These are phyloP conservation scores for Psittacula cyanocephala DNA, from an alignment of 2,113 vertebrate species.

Conservation along the genomic window DNA sequence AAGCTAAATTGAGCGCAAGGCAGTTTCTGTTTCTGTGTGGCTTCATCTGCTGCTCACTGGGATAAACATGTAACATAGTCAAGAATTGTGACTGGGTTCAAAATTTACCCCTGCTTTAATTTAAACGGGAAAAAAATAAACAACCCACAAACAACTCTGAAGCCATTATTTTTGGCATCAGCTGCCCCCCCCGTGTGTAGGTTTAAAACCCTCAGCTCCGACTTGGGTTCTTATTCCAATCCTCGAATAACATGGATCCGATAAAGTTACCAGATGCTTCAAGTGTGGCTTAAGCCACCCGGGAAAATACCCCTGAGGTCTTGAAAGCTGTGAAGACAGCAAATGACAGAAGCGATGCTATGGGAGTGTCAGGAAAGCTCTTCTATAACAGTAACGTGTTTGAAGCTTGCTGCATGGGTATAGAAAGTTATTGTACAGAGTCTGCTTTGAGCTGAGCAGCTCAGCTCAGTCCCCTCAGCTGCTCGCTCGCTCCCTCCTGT, in stretches of 20 bases:
- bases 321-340: neutral
- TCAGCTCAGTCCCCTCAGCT: neutral
- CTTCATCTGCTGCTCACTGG: neutral
- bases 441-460: neutral
- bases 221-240: neutral
- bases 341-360: neutral
- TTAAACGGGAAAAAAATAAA: neutral
- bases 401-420: neutral
- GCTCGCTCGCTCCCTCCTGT: neutral
- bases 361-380: neutral
- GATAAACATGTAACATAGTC: neutral
- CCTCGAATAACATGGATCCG: neutral
- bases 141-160: neutral
- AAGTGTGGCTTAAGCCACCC: neutral
- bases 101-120: neutral
- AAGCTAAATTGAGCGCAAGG: neutral
- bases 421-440: neutral
- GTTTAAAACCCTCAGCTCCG: neutral
- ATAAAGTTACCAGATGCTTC: neutral
- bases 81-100: neutral
- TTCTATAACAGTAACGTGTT: neutral
- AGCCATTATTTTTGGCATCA: neutral
- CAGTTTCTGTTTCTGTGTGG: neutral
- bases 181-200: fast-evolving
- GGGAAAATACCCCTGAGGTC: neutral